phyloP scores from a whole-genome alignment of 2,888 invertebrate species.

The Dasypolia templi region DNA sequence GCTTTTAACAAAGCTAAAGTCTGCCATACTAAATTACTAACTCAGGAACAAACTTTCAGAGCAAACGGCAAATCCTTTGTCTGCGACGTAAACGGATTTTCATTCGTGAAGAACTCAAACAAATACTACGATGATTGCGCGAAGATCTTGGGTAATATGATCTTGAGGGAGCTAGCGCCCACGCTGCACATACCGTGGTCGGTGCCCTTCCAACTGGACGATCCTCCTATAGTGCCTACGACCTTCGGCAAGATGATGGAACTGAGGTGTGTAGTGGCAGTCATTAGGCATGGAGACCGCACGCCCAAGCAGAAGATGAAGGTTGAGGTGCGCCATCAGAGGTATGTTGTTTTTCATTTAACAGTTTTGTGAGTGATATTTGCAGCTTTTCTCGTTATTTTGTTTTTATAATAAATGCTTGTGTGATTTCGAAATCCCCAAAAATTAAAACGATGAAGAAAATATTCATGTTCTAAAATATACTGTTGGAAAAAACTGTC shows the following conservation, averaged over 20 bases:
- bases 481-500: background rate
- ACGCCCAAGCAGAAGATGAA: constrained; percentile 99
- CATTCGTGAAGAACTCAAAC: constrained; percentile 99
- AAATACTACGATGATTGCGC: constrained; percentile 99
- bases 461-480: background rate
- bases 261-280: constrained; percentile 98
- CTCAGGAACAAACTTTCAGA: constrained; percentile 83
- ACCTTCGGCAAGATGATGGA: constrained; percentile 99
- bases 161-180: constrained; percentile 97
- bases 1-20: background rate
- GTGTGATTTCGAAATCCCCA: background rate
- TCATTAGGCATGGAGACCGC: constrained; percentile 99
- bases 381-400: background rate
- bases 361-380: background rate
- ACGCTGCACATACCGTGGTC: constrained; percentile 99
- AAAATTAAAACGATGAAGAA: background rate
- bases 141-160: constrained; percentile 99
- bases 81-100: constrained; percentile 99
- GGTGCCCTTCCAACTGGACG: constrained; percentile 98
- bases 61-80: constrained; percentile 99
- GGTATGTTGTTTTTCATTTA: constrained; percentile 89
- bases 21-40: background rate
- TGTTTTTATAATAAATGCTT: background rate
- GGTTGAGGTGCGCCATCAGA: constrained; percentile 98
- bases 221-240: constrained; percentile 99